A percentile compares a stretch with the other conserved stretches of the same genome.
Conservation (phyloP, 2,113 vertebrate species). For the Micromys minutus region DNA sequence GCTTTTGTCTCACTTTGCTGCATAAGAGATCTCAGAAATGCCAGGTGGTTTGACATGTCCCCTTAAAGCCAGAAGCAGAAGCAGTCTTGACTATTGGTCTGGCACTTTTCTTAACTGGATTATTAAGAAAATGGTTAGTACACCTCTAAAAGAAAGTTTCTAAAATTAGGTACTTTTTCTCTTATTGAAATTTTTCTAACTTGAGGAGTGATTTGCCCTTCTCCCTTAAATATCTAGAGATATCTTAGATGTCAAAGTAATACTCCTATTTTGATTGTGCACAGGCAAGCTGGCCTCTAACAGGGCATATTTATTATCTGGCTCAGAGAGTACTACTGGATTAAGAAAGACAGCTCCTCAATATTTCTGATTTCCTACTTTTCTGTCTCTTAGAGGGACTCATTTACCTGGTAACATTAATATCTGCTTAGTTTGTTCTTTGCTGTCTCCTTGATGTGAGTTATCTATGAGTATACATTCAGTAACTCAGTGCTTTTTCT, state of each 20-base stretch:
- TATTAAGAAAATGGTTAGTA: not conserved
- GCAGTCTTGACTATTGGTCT: not conserved
- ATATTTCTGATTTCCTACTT: not conserved
- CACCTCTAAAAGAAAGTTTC: not conserved
- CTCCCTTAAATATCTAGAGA: not conserved
- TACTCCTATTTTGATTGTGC: not conserved
- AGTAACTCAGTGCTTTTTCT: not conserved
- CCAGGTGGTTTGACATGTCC: not conserved
- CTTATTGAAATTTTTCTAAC: not conserved
- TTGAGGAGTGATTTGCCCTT: not conserved
- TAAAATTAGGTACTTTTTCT: not conserved
- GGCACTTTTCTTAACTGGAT: not conserved
- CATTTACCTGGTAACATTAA: not conserved
- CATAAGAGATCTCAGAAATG: not conserved
- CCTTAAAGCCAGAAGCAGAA: not conserved
- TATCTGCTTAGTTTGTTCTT: not conserved
- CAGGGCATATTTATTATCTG: not conserved
- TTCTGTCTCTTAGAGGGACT: not conserved
- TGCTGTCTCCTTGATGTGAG: not conserved
- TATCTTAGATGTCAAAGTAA: not conserved
- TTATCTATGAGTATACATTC: not conserved
- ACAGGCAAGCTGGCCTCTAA: not conserved
- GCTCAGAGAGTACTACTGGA: not conserved
- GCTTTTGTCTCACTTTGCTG: not conserved
- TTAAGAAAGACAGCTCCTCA: not conserved